These are phyloP conservation scores for Epirrhoe alternata DNA, from an alignment of 2,888 invertebrate species.

Conservation along the genomic window DNA sequence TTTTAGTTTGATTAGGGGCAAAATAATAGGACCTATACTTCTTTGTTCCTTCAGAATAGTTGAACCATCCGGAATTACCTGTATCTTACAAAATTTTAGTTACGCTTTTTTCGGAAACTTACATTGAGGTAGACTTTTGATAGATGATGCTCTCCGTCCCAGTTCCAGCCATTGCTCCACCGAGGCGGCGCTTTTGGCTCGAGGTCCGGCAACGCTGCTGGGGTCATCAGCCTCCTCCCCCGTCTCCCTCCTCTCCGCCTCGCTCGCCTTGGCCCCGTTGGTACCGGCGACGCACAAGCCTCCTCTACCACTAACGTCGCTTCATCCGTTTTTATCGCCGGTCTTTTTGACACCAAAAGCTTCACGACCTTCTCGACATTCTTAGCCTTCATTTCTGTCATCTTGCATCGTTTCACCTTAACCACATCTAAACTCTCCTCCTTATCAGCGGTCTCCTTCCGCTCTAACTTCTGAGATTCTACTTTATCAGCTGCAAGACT, in stretches of 20 bases:
- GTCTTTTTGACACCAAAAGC: constrained; percentile 74
- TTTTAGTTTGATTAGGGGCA: too few species aligned
- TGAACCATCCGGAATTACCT: too few species aligned
- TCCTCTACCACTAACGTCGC: constrained; percentile 71
- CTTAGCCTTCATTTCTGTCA: constrained; percentile 68
- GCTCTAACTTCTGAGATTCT: constrained; percentile 46
- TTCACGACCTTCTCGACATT: constrained; percentile 77
- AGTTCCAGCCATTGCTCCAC: constrained; percentile 97
- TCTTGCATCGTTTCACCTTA: constrained; percentile 63
- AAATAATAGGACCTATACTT: too few species aligned
- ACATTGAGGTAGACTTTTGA: constrained; percentile 95
- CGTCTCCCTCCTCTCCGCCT: constrained; percentile 54
- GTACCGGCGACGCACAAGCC: constrained; percentile 63
- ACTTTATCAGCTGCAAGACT: constrained; percentile 34
- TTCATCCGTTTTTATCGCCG: constrained; percentile 75
- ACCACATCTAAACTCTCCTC: constrained; percentile 36
- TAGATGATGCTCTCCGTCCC: constrained; percentile 93
- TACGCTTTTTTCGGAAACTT: constrained; percentile 66
- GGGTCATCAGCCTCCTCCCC: constrained; percentile 34
- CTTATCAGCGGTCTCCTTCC: constrained; percentile 37
- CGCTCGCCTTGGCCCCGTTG: constrained; percentile 43
- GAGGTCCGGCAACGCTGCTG: constrained; percentile 50
- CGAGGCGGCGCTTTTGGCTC: constrained; percentile 67
- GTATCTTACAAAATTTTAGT: background rate
- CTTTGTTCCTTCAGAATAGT: too few species aligned